Evolutionary conservation across 1,140 invertebrate species (phyloP), one percentile per base, ranked within the genome.

Genomic region (Sminthurinus signatus): DNA sequence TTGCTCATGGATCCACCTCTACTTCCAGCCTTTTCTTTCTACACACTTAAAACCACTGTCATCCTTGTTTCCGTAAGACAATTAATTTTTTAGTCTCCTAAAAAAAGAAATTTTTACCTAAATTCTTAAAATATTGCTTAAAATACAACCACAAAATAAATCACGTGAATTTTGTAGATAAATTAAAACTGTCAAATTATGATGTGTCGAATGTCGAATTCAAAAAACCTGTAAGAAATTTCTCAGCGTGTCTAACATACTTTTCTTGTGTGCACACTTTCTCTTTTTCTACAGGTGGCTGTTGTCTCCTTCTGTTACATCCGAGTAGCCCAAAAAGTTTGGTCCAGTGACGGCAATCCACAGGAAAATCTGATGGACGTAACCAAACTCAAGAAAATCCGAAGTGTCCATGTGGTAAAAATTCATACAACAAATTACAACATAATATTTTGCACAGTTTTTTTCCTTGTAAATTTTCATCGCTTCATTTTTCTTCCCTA

Each of bases 261-360:
- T 19, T 25, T 23, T 51, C 23, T 10, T 51, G 19, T 51, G 17
- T 51, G 19, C 39, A 42, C n/a, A 42, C n/a, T 10, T 42, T 12
- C 39, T 42, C 39, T 42, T 55, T 12, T 44, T 31, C n/a, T 12
- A 10, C 10, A 5, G 42, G n/a, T n/a, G n/a, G n/a, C n/a, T n/a
- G n/a, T 61, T 2, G 60, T 69, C 2, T 63, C 67, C 23, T 70
- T 67, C 50, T 70, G 68, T 55, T 70, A 70, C 58, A 59, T 70
- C 17, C 56, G 68, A 27, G 62, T 70, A 0, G 63, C 65, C 23
- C 64, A 70, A 58, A 23, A 62, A 2, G 65, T 70, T 0, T 70
- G 68, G 68, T 58, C 64, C 5, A 70, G 63, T 39, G 59, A 51
- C 12, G 61, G 64, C 1, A 64, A 36, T 21, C 62, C 65, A 25